Evolutionary conservation across 2,888 invertebrate genomes (phyloP).

Genomic region (Didymodactylos carnosus): DNA sequence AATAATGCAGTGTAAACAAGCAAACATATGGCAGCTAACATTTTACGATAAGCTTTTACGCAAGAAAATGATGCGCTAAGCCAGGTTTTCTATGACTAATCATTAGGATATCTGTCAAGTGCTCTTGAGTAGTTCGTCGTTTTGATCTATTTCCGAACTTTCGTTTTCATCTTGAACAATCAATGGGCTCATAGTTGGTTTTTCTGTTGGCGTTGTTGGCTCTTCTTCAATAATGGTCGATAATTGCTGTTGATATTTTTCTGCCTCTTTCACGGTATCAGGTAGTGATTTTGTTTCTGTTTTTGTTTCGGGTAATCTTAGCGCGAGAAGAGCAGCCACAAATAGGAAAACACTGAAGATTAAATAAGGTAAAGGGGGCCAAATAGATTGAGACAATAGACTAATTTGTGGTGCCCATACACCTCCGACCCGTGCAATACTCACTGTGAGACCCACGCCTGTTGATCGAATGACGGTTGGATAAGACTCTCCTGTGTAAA

Average conservation of each 20-base stretch:
- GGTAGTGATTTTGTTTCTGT: background rate
- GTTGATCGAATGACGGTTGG: constrained; percentile 9
- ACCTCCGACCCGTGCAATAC: constrained; percentile 5
- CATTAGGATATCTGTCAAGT: too few species aligned
- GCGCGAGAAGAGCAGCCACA: background rate
- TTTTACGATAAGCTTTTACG: too few species aligned
- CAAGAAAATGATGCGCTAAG: too few species aligned
- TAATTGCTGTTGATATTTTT: background rate
- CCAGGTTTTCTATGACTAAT: too few species aligned
- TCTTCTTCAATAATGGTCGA: too few species aligned
- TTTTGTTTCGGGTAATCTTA: constrained; percentile 5
- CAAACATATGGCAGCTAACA: too few species aligned
- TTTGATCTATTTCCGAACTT: too few species aligned
- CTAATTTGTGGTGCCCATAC: constrained; percentile 13
- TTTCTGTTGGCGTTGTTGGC: too few species aligned
- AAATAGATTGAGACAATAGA: constrained; percentile 5
- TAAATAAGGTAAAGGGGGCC: background rate
- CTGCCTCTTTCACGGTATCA: background rate
- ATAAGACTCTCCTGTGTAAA: constrained; percentile 7
- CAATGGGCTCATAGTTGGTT: too few species aligned
- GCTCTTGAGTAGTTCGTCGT: too few species aligned
- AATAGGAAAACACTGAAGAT: constrained; percentile 2
- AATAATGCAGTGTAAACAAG: too few species aligned
- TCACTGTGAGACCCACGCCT: constrained; percentile 4
- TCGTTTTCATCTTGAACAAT: too few species aligned